Evolutionary conservation across 2,797 vertebrate species (phyloP).

Genomic region (Acanthurus lineatus): DNA sequence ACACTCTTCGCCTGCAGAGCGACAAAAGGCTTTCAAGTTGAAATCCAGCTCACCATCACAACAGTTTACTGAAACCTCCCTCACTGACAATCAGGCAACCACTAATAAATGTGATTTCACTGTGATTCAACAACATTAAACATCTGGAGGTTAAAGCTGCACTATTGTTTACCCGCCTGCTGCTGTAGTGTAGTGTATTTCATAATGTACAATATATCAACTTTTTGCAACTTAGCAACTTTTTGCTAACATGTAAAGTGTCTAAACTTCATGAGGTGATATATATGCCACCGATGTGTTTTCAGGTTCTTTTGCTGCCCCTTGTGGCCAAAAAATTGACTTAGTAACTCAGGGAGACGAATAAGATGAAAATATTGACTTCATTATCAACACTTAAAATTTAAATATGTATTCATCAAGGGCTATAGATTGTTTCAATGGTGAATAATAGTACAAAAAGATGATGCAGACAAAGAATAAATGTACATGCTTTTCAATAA

Average conservation of each 20-base stretch:
- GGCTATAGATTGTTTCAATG: no score
- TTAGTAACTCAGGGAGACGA: no score
- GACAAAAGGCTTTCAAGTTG: neutral
- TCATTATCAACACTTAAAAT: no score
- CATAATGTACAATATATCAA: no score
- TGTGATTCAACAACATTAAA: no score
- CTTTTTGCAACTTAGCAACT: neutral
- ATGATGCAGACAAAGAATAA: no score
- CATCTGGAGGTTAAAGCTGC: neutral
- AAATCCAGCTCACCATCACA: neutral
- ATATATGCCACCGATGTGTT: neutral
- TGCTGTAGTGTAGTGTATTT: no score
- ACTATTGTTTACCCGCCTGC: no score
- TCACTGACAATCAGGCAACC: neutral
- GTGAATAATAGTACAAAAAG: no score
- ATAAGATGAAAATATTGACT: no score
- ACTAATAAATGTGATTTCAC: neutral
- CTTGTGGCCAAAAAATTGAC: neutral
- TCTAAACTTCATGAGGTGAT: neutral
- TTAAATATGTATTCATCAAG: no score
- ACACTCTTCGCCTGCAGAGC: conserved; percentile 84
- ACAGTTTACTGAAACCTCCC: neutral
- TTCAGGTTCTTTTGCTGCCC: neutral
- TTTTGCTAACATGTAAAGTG: neutral
- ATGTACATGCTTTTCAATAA: no score